Evolutionary conservation across 2,797 vertebrate species (phyloP).

Genomic region (Diplodus sargus): DNA sequence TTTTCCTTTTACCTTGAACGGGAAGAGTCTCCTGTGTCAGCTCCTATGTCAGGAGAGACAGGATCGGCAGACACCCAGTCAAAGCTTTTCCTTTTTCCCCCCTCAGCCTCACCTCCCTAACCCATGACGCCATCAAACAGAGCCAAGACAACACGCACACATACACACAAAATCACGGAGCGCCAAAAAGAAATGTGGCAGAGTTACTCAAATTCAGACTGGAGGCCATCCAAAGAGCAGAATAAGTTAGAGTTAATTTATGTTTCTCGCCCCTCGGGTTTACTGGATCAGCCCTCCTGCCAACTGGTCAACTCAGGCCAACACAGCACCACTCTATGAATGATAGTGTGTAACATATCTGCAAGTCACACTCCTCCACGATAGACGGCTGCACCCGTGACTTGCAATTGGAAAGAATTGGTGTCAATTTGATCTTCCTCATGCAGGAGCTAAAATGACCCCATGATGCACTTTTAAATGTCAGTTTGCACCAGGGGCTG

Average conservation of each 20-base stretch:
- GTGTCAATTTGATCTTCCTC: conserved; percentile 40
- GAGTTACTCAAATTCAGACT: conserved; percentile 40
- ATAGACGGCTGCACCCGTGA: conserved; percentile 26
- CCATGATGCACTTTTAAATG: conserved; percentile 19
- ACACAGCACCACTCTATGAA: conserved; percentile 22
- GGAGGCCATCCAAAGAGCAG: conserved; percentile 31
- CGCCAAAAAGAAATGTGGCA: conserved; percentile 20
- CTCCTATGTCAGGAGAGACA: conserved; percentile 23
- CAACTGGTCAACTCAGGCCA: conserved; percentile 26
- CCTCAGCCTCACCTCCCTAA: conserved; percentile 27
- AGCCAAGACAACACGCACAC: conserved; percentile 26
- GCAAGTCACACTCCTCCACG: background rate
- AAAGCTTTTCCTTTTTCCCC: conserved; percentile 53
- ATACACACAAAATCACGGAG: conserved; percentile 19
- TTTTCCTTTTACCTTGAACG: conserved; percentile 66
- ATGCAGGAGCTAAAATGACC: conserved; percentile 4
- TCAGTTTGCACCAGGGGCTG: conserved; percentile 27
- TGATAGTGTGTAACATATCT: conserved; percentile 3
- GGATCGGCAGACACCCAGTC: conserved; percentile 49
- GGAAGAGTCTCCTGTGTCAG: conserved; percentile 61
- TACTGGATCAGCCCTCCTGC: conserved; percentile 17
- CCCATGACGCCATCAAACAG: conserved; percentile 22
- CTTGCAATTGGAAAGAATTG: conserved; percentile 43
- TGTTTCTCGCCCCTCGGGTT: conserved; percentile 23
- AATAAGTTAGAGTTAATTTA: conserved; percentile 52